Evolutionary conservation across 1,140 invertebrate genomes (phyloP).

Genomic region (Dendrolimus punctatus): DNA sequence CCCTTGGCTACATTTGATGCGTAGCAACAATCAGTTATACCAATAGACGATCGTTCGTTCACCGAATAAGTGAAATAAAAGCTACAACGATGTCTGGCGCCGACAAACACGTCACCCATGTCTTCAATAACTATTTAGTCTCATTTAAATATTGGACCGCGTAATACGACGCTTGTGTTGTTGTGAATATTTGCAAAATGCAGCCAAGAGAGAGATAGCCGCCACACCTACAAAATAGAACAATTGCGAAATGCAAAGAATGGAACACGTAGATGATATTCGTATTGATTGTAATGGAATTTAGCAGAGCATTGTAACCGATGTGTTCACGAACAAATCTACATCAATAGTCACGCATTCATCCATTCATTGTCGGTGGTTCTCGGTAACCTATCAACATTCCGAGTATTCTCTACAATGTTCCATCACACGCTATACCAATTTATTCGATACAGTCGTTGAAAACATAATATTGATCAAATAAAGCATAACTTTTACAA

Average conservation of each 20-base stretch:
- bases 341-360: conserved; percentile 8
- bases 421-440: too few species aligned
- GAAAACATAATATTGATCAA: too few species aligned
- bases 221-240: too few species aligned
- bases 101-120: conserved; percentile 12
- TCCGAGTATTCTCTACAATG: too few species aligned
- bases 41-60: conserved; percentile 18
- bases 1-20: background rate
- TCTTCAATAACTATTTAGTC: conserved; percentile 6
- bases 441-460: too few species aligned
- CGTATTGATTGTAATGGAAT: conserved; percentile 1
- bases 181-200: conserved; percentile 9
- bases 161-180: background rate
- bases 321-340: conserved; percentile 5
- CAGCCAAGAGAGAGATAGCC: background rate
- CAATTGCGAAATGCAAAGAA: background rate
- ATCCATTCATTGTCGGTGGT: background rate
- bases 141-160: conserved; percentile 13
- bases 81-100: conserved; percentile 18
- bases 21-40: conserved; percentile 14
- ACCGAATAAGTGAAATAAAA: conserved; percentile 17
- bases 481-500: too few species aligned
- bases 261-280: background rate
- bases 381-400: too few species aligned
- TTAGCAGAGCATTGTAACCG: conserved; percentile 2